Evolutionary conservation across 2,888 invertebrate genomes (phyloP).

Genomic region (Torymus texanus): DNA sequence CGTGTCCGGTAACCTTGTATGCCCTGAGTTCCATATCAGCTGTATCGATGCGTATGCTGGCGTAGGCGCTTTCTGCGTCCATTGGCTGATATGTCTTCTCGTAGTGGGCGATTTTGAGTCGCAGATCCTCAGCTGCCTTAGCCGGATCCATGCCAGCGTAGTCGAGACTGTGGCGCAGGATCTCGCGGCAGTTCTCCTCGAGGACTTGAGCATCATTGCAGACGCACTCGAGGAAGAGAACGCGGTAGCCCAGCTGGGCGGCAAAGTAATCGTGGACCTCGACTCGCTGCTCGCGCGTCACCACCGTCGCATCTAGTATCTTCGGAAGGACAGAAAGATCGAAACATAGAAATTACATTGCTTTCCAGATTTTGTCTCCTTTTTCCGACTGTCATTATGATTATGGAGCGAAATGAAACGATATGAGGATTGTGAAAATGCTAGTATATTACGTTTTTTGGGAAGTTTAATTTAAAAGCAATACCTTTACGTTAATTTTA

Average conservation of each 20-base stretch:
- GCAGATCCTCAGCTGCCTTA: conserved; percentile 87
- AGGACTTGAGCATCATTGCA: conserved; percentile 87
- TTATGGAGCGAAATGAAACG: too few relatives aligned
- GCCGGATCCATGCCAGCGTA: conserved; percentile 88
- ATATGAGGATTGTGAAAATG: too few relatives aligned
- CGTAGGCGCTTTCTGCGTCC: conserved; percentile 76
- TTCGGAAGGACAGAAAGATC: background rate
- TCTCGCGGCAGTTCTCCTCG: conserved; percentile 86
- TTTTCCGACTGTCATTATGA: too few relatives aligned
- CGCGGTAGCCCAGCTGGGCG: conserved; percentile 85
- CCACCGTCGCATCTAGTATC: conserved; percentile 91
- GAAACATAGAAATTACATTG: background rate
- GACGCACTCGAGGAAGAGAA: conserved; percentile 94
- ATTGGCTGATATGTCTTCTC: conserved; percentile 88
- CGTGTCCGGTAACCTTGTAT: conserved; percentile 84
- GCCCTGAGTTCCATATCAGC: conserved; percentile 81
- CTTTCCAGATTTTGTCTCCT: too few relatives aligned
- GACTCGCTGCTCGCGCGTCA: conserved; percentile 87
- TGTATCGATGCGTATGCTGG: conserved; percentile 71
- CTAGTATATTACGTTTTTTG: too few relatives aligned
- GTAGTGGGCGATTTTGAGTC: conserved; percentile 90
- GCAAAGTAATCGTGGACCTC: conserved; percentile 85
- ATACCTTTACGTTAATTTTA: too few relatives aligned
- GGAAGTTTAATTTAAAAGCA: too few relatives aligned
- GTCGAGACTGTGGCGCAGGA: conserved; percentile 90